Evolutionary conservation across 2,113 vertebrate genomes (phyloP).

Genomic region (Rissa tridactyla): DNA sequence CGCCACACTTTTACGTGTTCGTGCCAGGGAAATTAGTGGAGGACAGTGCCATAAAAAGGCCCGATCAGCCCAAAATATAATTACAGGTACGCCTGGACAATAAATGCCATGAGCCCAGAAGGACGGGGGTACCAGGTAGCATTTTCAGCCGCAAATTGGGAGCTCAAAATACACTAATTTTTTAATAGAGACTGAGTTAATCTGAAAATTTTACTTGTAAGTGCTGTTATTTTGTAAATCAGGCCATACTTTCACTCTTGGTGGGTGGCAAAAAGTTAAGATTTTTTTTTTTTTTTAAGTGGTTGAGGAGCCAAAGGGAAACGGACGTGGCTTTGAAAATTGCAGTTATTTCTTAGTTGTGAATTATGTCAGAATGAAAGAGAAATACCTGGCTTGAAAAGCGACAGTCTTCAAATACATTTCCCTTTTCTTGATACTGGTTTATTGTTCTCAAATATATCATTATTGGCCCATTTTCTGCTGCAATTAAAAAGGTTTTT

Average conservation of each 20-base stretch:
- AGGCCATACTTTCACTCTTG: not conserved
- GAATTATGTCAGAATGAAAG: not conserved
- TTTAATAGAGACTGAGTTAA: not conserved
- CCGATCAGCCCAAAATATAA: not conserved
- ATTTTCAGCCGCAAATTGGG: not conserved
- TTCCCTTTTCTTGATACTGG: not conserved
- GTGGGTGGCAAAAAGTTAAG: not conserved
- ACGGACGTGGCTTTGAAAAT: not conserved
- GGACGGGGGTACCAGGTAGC: rapidly evolving
- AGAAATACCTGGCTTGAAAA: not conserved
- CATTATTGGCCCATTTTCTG: not conserved
- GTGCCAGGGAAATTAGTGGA: rapidly evolving
- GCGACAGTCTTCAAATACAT: not conserved
- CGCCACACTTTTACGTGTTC: rapidly evolving
- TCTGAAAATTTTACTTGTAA: not conserved
- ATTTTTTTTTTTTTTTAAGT: not conserved
- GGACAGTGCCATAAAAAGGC: not conserved
- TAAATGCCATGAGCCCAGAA: not conserved
- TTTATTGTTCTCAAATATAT: not conserved
- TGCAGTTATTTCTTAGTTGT: not conserved
- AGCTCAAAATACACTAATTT: rapidly evolving
- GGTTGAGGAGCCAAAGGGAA: not conserved
- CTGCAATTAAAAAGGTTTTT: not conserved
- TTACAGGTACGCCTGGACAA: not conserved
- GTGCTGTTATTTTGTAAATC: not conserved